Conservation (phyloP, 2,113 vertebrate genomes). For the Pollachius pollachius region DNA sequence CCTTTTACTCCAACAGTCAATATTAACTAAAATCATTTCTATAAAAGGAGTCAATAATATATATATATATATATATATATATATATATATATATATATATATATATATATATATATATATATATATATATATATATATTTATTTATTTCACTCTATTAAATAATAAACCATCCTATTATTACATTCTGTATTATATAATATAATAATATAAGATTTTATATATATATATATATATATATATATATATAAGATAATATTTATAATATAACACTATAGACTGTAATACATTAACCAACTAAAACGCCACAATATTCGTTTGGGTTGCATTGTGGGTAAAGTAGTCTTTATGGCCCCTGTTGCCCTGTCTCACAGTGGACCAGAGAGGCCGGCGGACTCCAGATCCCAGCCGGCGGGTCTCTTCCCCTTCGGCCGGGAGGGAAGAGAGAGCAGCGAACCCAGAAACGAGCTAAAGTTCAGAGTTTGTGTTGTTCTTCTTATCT, state of each 20-base stretch:
- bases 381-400: conserved; percentile 40
- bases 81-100: no score
- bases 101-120: no score
- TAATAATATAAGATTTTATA: no score
- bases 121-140: no score
- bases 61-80: no score
- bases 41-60: not conserved
- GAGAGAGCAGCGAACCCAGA: conserved; percentile 16
- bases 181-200: no score
- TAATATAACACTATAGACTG: no score
- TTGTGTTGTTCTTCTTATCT: not conserved
- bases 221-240: no score
- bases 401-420: conserved; percentile 54
- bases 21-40: not conserved
- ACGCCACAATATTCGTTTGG: not conserved
- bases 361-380: not conserved
- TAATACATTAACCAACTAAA: not conserved
- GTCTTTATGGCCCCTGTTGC: not conserved
- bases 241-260: no score
- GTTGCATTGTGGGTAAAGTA: conserved; percentile 55
- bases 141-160: no score
- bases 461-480: not conserved
- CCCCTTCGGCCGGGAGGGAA: conserved; percentile 58
- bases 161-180: no score
- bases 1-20: not conserved